Conservation (phyloP, 2,113 vertebrate genomes). For the Alosa alosa region DNA sequence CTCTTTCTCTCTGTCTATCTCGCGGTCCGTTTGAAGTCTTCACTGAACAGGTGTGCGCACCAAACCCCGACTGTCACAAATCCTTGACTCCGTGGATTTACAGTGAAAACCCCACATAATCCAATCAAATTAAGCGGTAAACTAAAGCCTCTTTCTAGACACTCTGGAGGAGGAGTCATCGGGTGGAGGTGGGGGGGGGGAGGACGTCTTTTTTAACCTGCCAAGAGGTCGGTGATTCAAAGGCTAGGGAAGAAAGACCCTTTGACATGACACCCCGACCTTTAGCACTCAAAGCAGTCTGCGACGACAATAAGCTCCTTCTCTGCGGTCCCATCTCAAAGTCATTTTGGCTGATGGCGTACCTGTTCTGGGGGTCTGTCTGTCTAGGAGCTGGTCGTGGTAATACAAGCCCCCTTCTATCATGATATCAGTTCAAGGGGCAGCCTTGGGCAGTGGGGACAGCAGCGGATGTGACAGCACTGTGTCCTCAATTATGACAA, state of each 20-base stretch:
- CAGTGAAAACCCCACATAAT: constrained; percentile 20
- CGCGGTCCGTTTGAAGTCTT: constrained; percentile 52
- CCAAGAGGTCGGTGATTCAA: constrained; percentile 58
- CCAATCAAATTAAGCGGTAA: constrained; percentile 47
- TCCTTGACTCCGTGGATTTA: constrained; percentile 55
- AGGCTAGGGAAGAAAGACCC: constrained; percentile 61
- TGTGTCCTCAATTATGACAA: constrained; percentile 72
- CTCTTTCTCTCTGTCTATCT: background rate
- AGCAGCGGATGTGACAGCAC: constrained; percentile 45
- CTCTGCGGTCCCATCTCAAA: constrained; percentile 50
- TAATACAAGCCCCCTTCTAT: constrained; percentile 71
- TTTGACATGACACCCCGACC: constrained; percentile 73
- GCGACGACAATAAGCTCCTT: constrained; percentile 69
- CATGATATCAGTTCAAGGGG: constrained; percentile 28
- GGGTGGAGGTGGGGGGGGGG: background rate
- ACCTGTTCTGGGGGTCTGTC: constrained; percentile 62
- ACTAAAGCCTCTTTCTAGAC: constrained; percentile 42
- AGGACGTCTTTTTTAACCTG: constrained; percentile 53
- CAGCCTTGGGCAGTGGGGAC: constrained; percentile 47
- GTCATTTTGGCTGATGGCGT: constrained; percentile 62
- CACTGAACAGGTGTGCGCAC: constrained; percentile 55
- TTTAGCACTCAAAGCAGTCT: constrained; percentile 47
- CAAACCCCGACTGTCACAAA: constrained; percentile 52
- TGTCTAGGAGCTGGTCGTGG: constrained; percentile 54
- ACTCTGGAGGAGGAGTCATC: constrained; percentile 27